phyloP scores from a whole-genome alignment of 2,888 invertebrate genomes.

The Ectemnius cavifrons region DNA sequence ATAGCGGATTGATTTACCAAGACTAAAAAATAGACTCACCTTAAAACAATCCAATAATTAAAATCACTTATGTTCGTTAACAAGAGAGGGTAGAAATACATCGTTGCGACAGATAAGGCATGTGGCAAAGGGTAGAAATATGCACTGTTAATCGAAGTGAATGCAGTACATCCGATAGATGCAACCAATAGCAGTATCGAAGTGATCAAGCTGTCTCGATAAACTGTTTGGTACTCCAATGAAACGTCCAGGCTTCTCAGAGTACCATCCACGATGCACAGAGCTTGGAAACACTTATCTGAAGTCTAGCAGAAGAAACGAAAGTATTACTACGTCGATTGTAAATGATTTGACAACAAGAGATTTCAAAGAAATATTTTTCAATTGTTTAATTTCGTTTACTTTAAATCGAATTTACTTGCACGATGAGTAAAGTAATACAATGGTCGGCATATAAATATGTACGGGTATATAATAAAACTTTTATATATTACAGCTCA shows the following conservation, averaged over 20 bases:
- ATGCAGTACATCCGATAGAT: neutral
- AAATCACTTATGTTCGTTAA: neutral
- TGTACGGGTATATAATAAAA: no score
- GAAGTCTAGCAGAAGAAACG: neutral
- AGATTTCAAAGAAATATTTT: neutral
- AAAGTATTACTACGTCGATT: neutral
- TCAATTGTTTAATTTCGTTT: neutral
- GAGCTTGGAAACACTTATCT: neutral
- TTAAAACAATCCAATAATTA: neutral
- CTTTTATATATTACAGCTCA: no score
- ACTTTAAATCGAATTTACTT: no score
- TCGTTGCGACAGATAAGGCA: neutral
- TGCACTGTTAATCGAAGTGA: neutral
- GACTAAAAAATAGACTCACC: neutral
- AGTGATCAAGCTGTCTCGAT: neutral
- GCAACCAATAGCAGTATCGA: neutral
- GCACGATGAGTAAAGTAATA: no score
- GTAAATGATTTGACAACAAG: neutral
- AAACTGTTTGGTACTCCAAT: neutral
- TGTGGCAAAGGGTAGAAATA: neutral
- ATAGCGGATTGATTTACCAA: neutral
- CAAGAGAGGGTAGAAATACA: neutral
- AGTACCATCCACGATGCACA: neutral
- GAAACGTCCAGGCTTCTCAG: neutral
- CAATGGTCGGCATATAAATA: no score